Base-by-base conservation (phyloP, 2,797 vertebrate species). In the Periophthalmus magnuspinnatus region DNA sequence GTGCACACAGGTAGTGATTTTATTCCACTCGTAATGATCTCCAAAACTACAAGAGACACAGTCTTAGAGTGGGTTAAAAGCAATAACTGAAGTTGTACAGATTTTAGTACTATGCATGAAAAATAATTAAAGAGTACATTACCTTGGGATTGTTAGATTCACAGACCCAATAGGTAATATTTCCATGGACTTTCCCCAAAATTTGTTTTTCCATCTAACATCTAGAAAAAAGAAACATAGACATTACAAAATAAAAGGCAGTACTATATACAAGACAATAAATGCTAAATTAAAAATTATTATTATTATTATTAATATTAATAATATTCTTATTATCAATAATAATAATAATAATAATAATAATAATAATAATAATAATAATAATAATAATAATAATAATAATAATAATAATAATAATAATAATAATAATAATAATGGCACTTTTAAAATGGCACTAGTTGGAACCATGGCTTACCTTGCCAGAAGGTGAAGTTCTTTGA, bases 161-260 rank as follows among this genome's bases (percentile, higher is more conserved):
- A 99, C 92, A 3, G 95, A 95, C 76, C 98, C 98, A 17, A 99
- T 92, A 9, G 98, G 98, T 61, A 99, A 93, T 89, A 99, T 97
- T 93, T 99, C 98, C 98, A 99, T 99, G 0, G 98, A 99, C 91
- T 99, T 99, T 0, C 98, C 98, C 97, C 97, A 99, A 92, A 99
- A 99, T 89, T 99, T 99, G 92, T 99, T 99, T 94, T 99, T 99
- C 98, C 97, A 99, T 91, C 98, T 96, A 81, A 99, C 95, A 92
- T 99, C 98, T 99, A 82, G 54, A 75, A 81, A 81, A 28, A 17
- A 81, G 67, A 74, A 65, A 59, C 2, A 2, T 0, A 32, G 17
- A 63, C 5, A 54, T 48, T 52, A 19, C 13, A 33, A 66, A 19
- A 36, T n/a, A 11, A 6, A 52, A 33, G 6, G 9, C 9, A 50